Percentiles rank a stretch among this genome's conserved stretches.
Evolutionary conservation across 2,113 vertebrate genomes (phyloP).

Genomic region (Gambusia affinis): DNA sequence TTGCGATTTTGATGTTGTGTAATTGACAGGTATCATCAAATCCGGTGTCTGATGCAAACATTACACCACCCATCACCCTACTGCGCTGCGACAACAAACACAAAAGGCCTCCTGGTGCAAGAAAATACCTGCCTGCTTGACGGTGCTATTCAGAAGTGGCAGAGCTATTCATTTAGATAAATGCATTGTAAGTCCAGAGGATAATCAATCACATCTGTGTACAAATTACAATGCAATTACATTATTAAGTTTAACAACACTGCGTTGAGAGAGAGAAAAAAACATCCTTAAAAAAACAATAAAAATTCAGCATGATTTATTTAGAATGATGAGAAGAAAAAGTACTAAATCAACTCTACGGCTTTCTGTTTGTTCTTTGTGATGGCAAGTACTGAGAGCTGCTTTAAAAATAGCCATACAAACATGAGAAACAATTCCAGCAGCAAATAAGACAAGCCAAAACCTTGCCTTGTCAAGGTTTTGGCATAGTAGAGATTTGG

Average conservation of each 20-base stretch:
- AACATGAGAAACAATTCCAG: neutral
- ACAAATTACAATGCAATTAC: neutral
- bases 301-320: neutral
- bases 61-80: neutral
- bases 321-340: neutral
- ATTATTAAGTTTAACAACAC: neutral
- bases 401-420: neutral
- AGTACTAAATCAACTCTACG: slow-evolving; percentile 30
- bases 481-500: too few species aligned
- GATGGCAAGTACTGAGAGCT: slow-evolving; percentile 24
- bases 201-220: slow-evolving; percentile 16
- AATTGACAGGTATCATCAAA: slow-evolving; percentile 66
- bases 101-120: slow-evolving; percentile 27
- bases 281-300: neutral
- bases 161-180: slow-evolving; percentile 24
- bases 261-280: neutral
- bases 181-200: slow-evolving; percentile 27
- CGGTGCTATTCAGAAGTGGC: slow-evolving; percentile 35
- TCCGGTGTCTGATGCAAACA: slow-evolving; percentile 43
- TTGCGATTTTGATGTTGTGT: slow-evolving; percentile 58
- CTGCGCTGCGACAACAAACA: slow-evolving; percentile 36
- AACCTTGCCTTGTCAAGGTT: neutral
- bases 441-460: neutral
- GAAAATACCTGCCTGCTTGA: slow-evolving; percentile 56
- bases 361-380: slow-evolving; percentile 52